These are phyloP conservation scores for Anarsia innoxiella DNA, from an alignment of 2,888 invertebrate genomes.

Conservation along the genomic window DNA sequence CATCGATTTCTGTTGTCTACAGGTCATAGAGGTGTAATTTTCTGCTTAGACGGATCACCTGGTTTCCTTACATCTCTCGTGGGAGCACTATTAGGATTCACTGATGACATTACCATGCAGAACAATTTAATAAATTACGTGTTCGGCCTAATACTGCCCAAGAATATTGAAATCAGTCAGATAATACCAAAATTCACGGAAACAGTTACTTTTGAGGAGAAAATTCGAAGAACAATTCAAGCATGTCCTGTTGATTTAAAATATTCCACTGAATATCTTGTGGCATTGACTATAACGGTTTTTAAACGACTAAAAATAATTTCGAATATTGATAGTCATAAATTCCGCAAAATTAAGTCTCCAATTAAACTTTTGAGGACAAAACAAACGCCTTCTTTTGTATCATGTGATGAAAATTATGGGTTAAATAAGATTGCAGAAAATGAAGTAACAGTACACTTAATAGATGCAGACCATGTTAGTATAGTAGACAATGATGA, in stretches of 20 bases:
- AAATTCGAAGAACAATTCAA: constrained; percentile 66
- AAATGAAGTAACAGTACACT: not conserved
- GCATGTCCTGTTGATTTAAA: constrained; percentile 47
- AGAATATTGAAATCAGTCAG: constrained; percentile 65
- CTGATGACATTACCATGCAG: constrained; percentile 66
- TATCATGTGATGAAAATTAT: not conserved
- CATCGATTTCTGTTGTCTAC: constrained; percentile 11
- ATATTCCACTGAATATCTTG: constrained; percentile 44
- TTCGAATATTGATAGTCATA: not conserved
- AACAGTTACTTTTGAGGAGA: constrained; percentile 77
- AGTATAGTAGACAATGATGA: constrained; percentile 1
- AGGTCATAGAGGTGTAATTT: constrained; percentile 76
- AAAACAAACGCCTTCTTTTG: not conserved
- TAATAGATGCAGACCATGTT: constrained; percentile 2
- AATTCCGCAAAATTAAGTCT: not conserved
- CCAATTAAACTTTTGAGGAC: constrained; percentile 3
- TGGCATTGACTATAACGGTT: constrained; percentile 28
- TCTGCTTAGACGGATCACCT: constrained; percentile 89
- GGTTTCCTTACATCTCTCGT: constrained; percentile 77
- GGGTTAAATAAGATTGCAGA: constrained; percentile 3
- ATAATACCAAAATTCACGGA: too few relatives aligned
- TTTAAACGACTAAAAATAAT: constrained; percentile 67
- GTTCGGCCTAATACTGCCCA: constrained; percentile 64
- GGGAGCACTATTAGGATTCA: constrained; percentile 55
- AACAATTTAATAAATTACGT: constrained; percentile 73